Conservation (phyloP, 53 echinoderm and acorn worm genomes). For the Actinopyga echinites region DNA sequence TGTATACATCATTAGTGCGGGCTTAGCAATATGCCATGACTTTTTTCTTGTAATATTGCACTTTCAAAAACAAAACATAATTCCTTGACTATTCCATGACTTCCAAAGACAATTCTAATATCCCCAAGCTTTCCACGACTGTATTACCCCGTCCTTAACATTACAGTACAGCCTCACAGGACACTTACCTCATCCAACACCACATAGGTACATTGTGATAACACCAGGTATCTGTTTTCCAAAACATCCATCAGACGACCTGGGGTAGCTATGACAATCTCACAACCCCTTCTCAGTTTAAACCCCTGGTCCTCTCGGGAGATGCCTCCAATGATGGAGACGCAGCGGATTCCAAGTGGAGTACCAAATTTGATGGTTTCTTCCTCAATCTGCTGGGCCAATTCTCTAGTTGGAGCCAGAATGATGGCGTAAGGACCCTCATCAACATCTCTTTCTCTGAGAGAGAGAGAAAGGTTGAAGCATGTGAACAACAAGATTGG, state of each 20-base stretch:
- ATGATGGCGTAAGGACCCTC: conserved; percentile 93
- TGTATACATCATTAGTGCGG: too few species aligned
- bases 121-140: too few species aligned
- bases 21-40: too few species aligned
- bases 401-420: conserved; percentile 91
- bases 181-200: conserved; percentile 98
- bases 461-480: neutral
- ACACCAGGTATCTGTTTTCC: conserved; percentile 92
- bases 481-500: neutral
- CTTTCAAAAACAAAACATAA: too few species aligned
- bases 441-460: conserved; percentile 79
- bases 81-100: too few species aligned
- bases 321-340: conserved; percentile 99
- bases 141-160: too few species aligned
- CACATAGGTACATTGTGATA: conserved; percentile 93
- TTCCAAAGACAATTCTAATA: too few species aligned
- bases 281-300: conserved; percentile 83
- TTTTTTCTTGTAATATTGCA: too few species aligned
- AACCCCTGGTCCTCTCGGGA: conserved; percentile 98
- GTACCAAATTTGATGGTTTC: conserved; percentile 86
- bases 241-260: conserved; percentile 98
- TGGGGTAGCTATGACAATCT: conserved; percentile 99
- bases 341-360: conserved; percentile 84
- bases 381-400: conserved; percentile 95
- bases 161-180: too few species aligned